A percentile compares a stretch with the other conserved stretches of the same genome.
Conservation (phyloP, 2,888 invertebrate species). For the Clostera curtula region DNA sequence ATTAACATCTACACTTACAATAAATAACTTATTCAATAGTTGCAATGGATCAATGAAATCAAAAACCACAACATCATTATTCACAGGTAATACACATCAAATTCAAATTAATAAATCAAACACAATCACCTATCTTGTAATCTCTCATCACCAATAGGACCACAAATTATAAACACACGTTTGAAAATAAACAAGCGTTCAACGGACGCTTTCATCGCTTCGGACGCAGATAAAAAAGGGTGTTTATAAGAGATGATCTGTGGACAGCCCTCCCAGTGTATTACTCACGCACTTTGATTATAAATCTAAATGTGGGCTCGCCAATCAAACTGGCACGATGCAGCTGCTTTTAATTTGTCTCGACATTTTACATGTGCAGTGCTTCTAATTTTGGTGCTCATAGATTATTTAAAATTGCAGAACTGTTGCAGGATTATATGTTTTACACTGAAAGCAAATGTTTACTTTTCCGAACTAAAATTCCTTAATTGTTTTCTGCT, state of each 20-base stretch:
- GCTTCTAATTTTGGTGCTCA: neutral
- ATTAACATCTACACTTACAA: slow-evolving; percentile 3
- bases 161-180: slow-evolving; percentile 1
- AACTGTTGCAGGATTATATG: too few species aligned
- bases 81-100: neutral
- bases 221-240: slow-evolving; percentile 4
- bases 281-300: slow-evolving; percentile 34
- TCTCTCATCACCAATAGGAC: slow-evolving; percentile 1
- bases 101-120: too few species aligned
- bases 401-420: too few species aligned
- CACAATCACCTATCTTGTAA: too few species aligned
- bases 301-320: slow-evolving; percentile 57
- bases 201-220: slow-evolving; percentile 1
- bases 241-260: slow-evolving; percentile 19
- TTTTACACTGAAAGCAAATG: too few species aligned
- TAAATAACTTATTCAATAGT: neutral
- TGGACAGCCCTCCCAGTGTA: slow-evolving; percentile 14
- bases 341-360: slow-evolving; percentile 51
- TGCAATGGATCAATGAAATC: too few species aligned
- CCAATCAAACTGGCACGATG: slow-evolving; percentile 47
- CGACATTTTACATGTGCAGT: neutral
- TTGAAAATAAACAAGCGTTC: slow-evolving; percentile 2
- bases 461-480: too few species aligned
- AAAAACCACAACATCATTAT: neutral
- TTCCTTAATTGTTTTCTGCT: too few species aligned